Conservation (phyloP, 1,140 invertebrate species). For the Drosophila pectinifera region DNA sequence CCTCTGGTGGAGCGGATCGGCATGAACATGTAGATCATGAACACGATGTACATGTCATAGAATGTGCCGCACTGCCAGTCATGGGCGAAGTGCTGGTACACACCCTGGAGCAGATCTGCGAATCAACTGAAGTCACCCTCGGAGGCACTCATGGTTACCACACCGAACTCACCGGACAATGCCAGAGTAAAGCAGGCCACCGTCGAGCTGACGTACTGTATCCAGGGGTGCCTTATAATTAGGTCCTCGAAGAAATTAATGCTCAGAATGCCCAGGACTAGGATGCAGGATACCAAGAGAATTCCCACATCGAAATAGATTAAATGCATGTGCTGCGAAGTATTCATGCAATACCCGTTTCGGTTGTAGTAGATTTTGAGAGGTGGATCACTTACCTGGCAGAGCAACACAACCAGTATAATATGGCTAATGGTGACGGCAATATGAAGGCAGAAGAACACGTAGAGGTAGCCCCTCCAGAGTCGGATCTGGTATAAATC, state of each 20-base stretch:
- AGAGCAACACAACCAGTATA: slow-evolving; percentile 14
- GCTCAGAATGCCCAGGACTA: slow-evolving; percentile 85
- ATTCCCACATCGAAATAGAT: slow-evolving; percentile 71
- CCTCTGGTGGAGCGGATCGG: slow-evolving; percentile 89
- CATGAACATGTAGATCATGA: slow-evolving; percentile 91
- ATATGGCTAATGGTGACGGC: slow-evolving; percentile 8
- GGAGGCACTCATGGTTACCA: too few relatives aligned
- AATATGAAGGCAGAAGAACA: slow-evolving; percentile 39
- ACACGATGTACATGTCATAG: slow-evolving; percentile 88
- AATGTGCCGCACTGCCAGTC: slow-evolving; percentile 86
- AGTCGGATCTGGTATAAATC: slow-evolving; percentile 33
- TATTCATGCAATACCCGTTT: too few relatives aligned
- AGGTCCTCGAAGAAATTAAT: slow-evolving; percentile 85
- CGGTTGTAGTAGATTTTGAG: too few relatives aligned
- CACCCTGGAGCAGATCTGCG: slow-evolving; percentile 85
- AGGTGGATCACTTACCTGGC: too few relatives aligned
- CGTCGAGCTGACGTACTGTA: slow-evolving; percentile 85
- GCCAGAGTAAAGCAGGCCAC: slow-evolving; percentile 73
- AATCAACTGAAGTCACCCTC: slow-evolving; percentile 3
- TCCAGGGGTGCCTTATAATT: slow-evolving; percentile 77
- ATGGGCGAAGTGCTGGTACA: slow-evolving; percentile 85
- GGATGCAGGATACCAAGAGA: slow-evolving; percentile 76
- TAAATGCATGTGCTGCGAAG: slow-evolving; percentile 1
- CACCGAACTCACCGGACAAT: slow-evolving; percentile 44
- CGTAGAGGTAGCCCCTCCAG: slow-evolving; percentile 8